Percentiles rank a stretch among this genome's conserved stretches.
Evolutionary conservation across 2,888 invertebrate species (phyloP).

Genomic region (Netelia fuscicornis): DNA sequence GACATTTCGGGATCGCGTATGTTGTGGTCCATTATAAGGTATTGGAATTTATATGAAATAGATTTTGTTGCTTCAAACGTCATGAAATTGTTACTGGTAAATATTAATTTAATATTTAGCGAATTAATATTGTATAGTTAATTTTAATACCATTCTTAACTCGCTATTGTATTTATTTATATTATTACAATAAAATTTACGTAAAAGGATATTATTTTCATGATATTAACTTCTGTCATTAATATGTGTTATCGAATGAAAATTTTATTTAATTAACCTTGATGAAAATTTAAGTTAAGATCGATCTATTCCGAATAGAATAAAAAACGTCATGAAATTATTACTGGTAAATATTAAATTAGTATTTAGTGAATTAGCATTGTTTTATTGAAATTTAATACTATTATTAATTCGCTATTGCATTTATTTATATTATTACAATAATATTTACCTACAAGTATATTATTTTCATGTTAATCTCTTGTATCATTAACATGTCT

Average conservation of each 20-base stretch:
- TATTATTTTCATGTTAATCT: too few relatives aligned
- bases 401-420: not conserved
- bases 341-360: not conserved
- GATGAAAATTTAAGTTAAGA: too few relatives aligned
- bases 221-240: too few relatives aligned
- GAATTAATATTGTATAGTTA: not conserved
- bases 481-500: too few relatives aligned
- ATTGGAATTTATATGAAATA: too few relatives aligned
- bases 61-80: not conserved
- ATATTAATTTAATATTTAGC: not conserved
- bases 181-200: too few relatives aligned
- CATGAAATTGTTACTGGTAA: not conserved
- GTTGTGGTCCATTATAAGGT: not conserved
- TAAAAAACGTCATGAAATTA: not conserved
- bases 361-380: not conserved
- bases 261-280: too few relatives aligned
- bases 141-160: not conserved
- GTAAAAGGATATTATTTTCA: too few relatives aligned
- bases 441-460: too few relatives aligned
- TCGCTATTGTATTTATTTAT: not conserved
- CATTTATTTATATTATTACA: not conserved
- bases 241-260: too few relatives aligned
- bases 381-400: not conserved
- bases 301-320: too few relatives aligned
- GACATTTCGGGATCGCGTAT: conserved; percentile 5